These are phyloP conservation scores for Psittacula cyanocephala DNA, from an alignment of 2,113 vertebrate genomes.

Conservation along the genomic window DNA sequence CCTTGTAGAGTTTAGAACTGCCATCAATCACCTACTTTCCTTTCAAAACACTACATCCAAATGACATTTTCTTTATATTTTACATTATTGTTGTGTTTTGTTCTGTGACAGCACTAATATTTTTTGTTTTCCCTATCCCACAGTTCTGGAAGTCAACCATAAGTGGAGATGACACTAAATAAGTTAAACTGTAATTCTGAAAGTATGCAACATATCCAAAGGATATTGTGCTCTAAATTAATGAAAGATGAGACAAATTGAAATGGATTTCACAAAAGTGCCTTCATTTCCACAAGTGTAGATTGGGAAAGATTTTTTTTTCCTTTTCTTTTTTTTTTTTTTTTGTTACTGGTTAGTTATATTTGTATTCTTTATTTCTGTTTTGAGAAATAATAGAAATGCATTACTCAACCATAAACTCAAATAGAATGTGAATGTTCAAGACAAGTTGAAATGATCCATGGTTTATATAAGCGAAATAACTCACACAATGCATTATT, in stretches of 20 bases:
- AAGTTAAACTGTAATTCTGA: constrained; percentile 43
- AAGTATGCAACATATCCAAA: constrained; percentile 15
- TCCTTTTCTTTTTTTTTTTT: background rate
- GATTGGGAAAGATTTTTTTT: background rate
- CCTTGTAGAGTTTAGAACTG: constrained; percentile 5
- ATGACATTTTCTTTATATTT: constrained; percentile 28
- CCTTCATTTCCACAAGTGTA: background rate
- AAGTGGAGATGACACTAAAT: constrained; percentile 42
- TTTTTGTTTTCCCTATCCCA: constrained; percentile 30
- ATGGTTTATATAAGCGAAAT: background rate
- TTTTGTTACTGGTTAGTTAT: background rate
- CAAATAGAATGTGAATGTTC: background rate
- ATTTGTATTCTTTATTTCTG: background rate
- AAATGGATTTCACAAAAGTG: constrained; percentile 8
- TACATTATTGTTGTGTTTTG: constrained; percentile 34
- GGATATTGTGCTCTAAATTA: constrained; percentile 47
- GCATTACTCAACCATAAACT: background rate
- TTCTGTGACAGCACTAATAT: constrained; percentile 4
- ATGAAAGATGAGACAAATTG: constrained; percentile 30
- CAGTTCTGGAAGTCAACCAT: constrained; percentile 15
- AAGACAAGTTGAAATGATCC: background rate
- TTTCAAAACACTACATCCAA: constrained; percentile 35
- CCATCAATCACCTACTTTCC: constrained; percentile 11
- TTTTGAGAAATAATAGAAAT: background rate
- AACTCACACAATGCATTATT: background rate